These are phyloP conservation scores for Chymomyza costata DNA, from an alignment of 1,140 invertebrate genomes.

Conservation along the genomic window DNA sequence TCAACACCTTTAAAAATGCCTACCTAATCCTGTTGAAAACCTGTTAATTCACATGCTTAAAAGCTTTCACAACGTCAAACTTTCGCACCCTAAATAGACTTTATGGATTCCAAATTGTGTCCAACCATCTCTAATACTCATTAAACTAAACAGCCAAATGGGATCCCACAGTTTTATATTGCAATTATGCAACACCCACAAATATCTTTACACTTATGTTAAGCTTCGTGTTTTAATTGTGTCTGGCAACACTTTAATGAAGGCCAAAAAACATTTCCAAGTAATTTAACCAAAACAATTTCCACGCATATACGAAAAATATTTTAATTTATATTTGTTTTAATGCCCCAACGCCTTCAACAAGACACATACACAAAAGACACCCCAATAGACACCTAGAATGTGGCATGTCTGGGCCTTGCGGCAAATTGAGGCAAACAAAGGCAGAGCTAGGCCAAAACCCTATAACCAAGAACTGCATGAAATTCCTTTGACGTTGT, in stretches of 20 bases:
- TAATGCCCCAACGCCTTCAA: conserved; percentile 60
- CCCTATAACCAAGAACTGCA: conserved; percentile 20
- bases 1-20: no score
- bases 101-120: no score
- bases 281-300: conserved; percentile 61
- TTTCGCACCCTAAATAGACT: no score
- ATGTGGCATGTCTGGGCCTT: not conserved
- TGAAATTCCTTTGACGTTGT: conserved; percentile 51
- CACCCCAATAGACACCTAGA: conserved; percentile 31
- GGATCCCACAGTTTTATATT: no score
- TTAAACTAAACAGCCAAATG: no score
- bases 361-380: conserved; percentile 23
- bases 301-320: conserved; percentile 28
- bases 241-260: conserved; percentile 13
- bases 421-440: not conserved
- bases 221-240: conserved; percentile 32
- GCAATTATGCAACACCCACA: no score
- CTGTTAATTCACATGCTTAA: no score
- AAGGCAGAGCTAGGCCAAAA: conserved; percentile 5
- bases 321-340: conserved; percentile 73
- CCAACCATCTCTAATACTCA: no score
- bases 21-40: no score
- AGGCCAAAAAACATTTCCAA: conserved; percentile 50
- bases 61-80: no score
- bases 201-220: not conserved